Percentiles rank a stretch among this genome's conserved stretches.
Evolutionary conservation across 2,113 vertebrate species (phyloP).

Genomic region (Nansenia antarctica): DNA sequence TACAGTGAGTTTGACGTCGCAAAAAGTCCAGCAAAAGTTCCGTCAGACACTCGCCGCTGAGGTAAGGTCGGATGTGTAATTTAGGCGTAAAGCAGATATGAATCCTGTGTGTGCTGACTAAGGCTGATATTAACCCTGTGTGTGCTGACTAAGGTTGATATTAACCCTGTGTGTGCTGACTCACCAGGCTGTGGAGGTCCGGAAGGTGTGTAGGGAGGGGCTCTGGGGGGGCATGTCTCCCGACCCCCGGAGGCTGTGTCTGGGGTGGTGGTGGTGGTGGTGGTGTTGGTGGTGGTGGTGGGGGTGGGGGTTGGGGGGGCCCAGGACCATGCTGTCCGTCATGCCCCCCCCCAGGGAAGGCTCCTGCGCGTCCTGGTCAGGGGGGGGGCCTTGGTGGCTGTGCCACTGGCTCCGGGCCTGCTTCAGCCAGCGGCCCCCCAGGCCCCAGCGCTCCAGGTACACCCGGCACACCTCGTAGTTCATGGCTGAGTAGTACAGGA

Average conservation of each 20-base stretch:
- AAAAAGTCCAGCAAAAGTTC: no score
- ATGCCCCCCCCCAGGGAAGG: slow-evolving; percentile 62
- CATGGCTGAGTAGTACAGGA: slow-evolving; percentile 97
- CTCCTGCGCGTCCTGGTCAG: slow-evolving; percentile 65
- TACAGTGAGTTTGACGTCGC: no score
- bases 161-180: not conserved
- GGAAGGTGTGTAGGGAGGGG: slow-evolving; percentile 85
- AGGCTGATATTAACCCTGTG: not conserved
- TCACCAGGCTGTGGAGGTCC: slow-evolving; percentile 94
- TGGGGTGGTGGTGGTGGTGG: slow-evolving; percentile 72
- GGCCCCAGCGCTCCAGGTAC: slow-evolving; percentile 93
- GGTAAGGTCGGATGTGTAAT: not conserved
- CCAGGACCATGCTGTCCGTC: slow-evolving; percentile 53
- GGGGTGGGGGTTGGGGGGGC: slow-evolving; percentile 58
- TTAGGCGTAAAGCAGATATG: not conserved
- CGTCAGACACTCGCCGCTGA: no score
- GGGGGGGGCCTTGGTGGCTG: slow-evolving; percentile 60
- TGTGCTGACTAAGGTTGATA: not conserved
- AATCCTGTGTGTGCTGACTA: not conserved
- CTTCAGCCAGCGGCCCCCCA: slow-evolving; percentile 92
- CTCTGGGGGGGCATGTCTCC: slow-evolving; percentile 84
- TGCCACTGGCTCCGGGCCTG: slow-evolving; percentile 87
- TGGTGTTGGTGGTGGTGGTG: slow-evolving; percentile 32
- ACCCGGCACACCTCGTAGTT: slow-evolving; percentile 95
- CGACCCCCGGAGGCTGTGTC: slow-evolving; percentile 82